Percentiles rank a stretch among this genome's conserved stretches.
Evolutionary conservation across 2,797 vertebrate species (phyloP).

Genomic region (Pantherophis vulpinus): DNA sequence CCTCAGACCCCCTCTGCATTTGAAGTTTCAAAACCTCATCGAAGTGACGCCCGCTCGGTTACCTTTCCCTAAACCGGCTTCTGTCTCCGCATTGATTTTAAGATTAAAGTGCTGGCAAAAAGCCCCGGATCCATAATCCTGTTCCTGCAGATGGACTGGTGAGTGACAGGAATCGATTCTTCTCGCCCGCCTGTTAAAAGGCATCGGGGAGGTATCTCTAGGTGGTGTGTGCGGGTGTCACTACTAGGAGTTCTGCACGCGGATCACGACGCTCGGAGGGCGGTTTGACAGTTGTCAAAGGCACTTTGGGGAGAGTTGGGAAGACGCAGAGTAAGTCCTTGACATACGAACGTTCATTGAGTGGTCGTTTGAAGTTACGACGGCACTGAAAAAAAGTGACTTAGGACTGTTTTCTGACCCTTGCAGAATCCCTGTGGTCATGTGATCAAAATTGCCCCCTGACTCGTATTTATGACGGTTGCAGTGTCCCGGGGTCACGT

Average conservation of each 20-base stretch:
- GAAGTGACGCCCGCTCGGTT: conserved; percentile 39
- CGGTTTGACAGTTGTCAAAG: background rate
- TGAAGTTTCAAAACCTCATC: conserved; percentile 43
- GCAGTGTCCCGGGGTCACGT: too few relatives aligned
- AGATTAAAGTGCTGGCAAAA: conserved; percentile 47
- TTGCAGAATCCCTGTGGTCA: background rate
- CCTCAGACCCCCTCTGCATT: conserved; percentile 1
- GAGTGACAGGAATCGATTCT: conserved; percentile 69
- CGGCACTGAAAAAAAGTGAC: accelerated
- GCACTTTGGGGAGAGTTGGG: background rate
- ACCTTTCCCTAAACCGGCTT: conserved; percentile 50
- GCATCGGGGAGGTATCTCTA: conserved; percentile 44
- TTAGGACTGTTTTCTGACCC: background rate
- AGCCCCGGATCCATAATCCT: conserved; percentile 57
- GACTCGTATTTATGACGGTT: too few relatives aligned
- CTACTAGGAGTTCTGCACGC: background rate
- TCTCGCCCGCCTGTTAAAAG: conserved; percentile 19
- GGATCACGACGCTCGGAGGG: background rate
- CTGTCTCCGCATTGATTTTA: conserved; percentile 59
- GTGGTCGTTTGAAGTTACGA: background rate
- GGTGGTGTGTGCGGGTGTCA: background rate
- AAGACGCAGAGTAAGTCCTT: background rate
- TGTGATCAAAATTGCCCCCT: background rate
- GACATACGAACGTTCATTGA: background rate
- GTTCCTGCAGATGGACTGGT: conserved; percentile 52